Base-by-base conservation (phyloP, 2,797 vertebrate species). In the Enteromius thamalakanensis region DNA sequence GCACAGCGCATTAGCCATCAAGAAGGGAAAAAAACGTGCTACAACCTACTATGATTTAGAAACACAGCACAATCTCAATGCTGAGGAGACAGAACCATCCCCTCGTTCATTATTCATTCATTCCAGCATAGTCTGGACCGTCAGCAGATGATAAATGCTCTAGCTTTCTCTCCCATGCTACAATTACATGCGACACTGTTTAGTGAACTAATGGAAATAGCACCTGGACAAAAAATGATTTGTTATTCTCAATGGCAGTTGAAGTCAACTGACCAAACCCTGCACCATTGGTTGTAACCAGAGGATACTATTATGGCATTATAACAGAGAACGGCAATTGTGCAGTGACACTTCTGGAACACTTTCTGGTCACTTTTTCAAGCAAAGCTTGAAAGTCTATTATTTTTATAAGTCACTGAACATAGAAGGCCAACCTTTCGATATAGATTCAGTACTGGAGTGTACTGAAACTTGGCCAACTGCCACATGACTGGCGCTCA, bases 41-140 rank as follows among this genome's bases (percentile, higher is more conserved):
- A 86, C 76, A 83, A 58, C 80, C 84, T 83, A 87, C 87, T 88
- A 88, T 87, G 86, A 80, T 62, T 76, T 87, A 67, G 64, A 79
- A 79, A 87, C 74, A 86, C 82, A 88, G 80, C 85, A 77, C 85
- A 83, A 67, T 85, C 80, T 80, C 76, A 88, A 49, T 80, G 75
- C 88, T 89, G 87, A 77, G 68, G 77, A 51, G 51, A 82, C 77
- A 85, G 88, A 83, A 88, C 79, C 79, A 91, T 92, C 91, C 78
- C 91, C 87, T 93, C 90, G 92, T 76, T 90, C 83, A 83, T 93
- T 86, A 94, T 86, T 91, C 19, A 45, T 68, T 71, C 6, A 21
- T n/a, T 70, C n/a, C 49, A 70, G 12, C 1, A 32, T 15, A 15
- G 17, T 58, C 49, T 37, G 19, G 21, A 8, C 12, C 0, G 0